Conservation (phyloP, 1,140 invertebrate species). For the Zaprionus kolodkinae region DNA sequence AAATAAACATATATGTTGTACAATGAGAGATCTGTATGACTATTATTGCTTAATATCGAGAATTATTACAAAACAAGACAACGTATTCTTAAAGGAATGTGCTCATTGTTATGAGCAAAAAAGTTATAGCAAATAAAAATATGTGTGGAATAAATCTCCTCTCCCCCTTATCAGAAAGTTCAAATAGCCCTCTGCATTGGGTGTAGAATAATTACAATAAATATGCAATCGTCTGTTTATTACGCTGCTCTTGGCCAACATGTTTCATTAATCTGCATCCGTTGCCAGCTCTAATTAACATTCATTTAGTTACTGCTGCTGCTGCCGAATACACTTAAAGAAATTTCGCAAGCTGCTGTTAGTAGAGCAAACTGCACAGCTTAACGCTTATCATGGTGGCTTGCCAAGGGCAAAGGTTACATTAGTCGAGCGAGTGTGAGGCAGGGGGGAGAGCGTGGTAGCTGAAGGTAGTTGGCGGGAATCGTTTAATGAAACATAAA, state of each 20-base stretch:
- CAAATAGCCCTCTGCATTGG: neutral
- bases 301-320: constrained; percentile 37
- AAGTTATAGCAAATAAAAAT: neutral
- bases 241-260: constrained; percentile 20
- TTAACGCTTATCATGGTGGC: constrained; percentile 20
- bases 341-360: constrained; percentile 25
- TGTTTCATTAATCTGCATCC: constrained; percentile 41
- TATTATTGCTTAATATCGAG: too few species aligned
- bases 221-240: constrained; percentile 36
- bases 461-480: constrained; percentile 23
- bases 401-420: constrained; percentile 39
- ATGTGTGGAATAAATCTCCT: neutral
- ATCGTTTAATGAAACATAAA: constrained; percentile 49
- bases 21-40: too few species aligned
- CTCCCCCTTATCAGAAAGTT: neutral
- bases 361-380: constrained; percentile 6
- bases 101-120: neutral
- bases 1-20: too few species aligned
- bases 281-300: constrained; percentile 48
- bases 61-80: too few species aligned
- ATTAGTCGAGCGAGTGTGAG: neutral
- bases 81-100: too few species aligned
- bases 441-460: neutral
- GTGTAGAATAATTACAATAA: constrained; percentile 11
- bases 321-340: constrained; percentile 8